Percentiles rank a stretch among this genome's conserved stretches.
Conservation (phyloP, 1,140 invertebrate genomes). For the Battus philenor region DNA sequence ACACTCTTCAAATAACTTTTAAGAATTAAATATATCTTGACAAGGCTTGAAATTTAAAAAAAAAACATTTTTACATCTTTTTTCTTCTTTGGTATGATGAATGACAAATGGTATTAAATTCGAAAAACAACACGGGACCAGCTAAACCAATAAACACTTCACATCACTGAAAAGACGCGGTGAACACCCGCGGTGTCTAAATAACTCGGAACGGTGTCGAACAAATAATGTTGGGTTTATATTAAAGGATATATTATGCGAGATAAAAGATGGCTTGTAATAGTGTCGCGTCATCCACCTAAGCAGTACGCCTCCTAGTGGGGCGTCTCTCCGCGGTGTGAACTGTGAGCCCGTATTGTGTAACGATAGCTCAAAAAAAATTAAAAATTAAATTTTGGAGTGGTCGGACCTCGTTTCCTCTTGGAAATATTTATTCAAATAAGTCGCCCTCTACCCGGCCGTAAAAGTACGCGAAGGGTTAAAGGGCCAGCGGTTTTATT, state of each 20-base stretch:
- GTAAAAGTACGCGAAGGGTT: slow-evolving; percentile 64
- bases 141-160: slow-evolving; percentile 49
- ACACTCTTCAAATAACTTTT: slow-evolving; percentile 4
- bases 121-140: too few species aligned
- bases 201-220: slow-evolving; percentile 54
- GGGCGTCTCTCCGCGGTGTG: slow-evolving; percentile 55
- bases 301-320: slow-evolving; percentile 54
- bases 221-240: slow-evolving; percentile 62
- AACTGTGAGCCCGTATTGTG: slow-evolving; percentile 36
- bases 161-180: slow-evolving; percentile 42
- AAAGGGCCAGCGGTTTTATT: slow-evolving; percentile 64
- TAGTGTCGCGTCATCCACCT: slow-evolving; percentile 64
- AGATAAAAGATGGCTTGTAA: slow-evolving; percentile 68
- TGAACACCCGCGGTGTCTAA: slow-evolving; percentile 51
- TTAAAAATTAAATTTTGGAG: slow-evolving; percentile 59
- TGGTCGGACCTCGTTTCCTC: slow-evolving; percentile 37
- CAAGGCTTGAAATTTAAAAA: too few species aligned
- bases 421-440: slow-evolving; percentile 73
- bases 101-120: too few species aligned
- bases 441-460: slow-evolving; percentile 68
- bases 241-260: slow-evolving; percentile 67
- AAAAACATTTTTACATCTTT: too few species aligned
- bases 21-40: background rate
- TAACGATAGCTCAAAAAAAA: slow-evolving; percentile 38
- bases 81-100: too few species aligned